These are phyloP conservation scores for Rattus norvegicus DNA, from an alignment of 2,113 vertebrate species.

Conservation along the genomic window DNA sequence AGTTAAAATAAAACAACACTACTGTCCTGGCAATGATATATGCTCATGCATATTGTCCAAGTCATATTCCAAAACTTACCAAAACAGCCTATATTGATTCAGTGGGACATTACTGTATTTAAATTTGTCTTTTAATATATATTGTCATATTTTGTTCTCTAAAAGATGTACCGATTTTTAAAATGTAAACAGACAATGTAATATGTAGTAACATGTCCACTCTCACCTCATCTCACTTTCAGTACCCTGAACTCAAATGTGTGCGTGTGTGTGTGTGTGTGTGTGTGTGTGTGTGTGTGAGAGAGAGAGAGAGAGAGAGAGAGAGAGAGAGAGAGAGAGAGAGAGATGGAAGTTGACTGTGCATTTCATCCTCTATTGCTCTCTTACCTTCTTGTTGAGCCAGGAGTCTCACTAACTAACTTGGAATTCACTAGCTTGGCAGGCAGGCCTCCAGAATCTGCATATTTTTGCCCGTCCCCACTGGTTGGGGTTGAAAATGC, in stretches of 20 bases:
- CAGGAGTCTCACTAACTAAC: background rate
- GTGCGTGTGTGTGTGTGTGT: background rate
- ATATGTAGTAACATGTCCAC: background rate
- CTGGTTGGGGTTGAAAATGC: background rate
- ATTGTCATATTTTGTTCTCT: slow-evolving; percentile 42
- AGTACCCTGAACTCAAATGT: background rate
- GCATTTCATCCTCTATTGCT: background rate
- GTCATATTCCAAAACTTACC: background rate
- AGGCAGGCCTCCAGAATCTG: background rate
- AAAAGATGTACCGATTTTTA: background rate
- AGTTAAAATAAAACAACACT: background rate
- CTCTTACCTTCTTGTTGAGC: background rate
- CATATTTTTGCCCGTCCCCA: background rate
- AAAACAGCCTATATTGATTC: slow-evolving; percentile 1
- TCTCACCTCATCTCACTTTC: background rate
- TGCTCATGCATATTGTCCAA: background rate
- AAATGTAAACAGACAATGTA: background rate
- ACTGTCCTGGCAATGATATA: slow-evolving; percentile 23
- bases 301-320: too few relatives aligned
- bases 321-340: too few relatives aligned
- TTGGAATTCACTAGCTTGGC: background rate
- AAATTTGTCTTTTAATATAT: slow-evolving; percentile 36
- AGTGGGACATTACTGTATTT: background rate
- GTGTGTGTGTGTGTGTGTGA: background rate
- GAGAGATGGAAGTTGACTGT: too few relatives aligned